These are phyloP conservation scores for Anoura caudifer DNA, from an alignment of 2,113 vertebrate genomes.

Conservation along the genomic window DNA sequence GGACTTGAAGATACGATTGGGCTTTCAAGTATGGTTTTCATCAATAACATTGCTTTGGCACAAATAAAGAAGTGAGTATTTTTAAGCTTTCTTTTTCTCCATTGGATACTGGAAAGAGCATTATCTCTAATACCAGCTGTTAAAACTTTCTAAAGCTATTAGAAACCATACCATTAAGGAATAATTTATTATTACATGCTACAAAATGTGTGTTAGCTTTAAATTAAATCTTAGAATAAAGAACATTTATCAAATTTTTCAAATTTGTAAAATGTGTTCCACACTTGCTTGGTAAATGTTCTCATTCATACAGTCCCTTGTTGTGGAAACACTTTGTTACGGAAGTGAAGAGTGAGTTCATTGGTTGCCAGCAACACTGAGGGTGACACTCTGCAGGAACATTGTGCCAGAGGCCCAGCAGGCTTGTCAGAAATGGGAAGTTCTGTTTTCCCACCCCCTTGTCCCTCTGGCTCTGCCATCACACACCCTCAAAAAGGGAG, in stretches of 20 bases:
- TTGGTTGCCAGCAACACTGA: neutral
- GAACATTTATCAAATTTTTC: neutral
- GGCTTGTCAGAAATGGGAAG: neutral
- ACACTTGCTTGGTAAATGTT: neutral
- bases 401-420: neutral
- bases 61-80: constrained; percentile 89
- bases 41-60: constrained; percentile 87
- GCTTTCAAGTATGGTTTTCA: constrained; percentile 85
- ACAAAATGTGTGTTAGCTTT: constrained; percentile 41
- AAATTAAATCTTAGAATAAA: neutral
- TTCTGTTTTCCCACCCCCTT: neutral
- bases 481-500: neutral
- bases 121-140: neutral
- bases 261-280: neutral
- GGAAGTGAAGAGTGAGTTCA: neutral
- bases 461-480: neutral
- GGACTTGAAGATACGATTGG: constrained; percentile 51
- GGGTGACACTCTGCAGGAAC: neutral
- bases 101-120: neutral
- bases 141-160: neutral
- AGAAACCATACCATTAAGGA: neutral
- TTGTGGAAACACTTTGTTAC: neutral
- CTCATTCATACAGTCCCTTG: neutral
- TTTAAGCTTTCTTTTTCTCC: neutral
- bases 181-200: neutral